Conservation (phyloP, 2,113 vertebrate species). For the Ancistrus triradiatus region DNA sequence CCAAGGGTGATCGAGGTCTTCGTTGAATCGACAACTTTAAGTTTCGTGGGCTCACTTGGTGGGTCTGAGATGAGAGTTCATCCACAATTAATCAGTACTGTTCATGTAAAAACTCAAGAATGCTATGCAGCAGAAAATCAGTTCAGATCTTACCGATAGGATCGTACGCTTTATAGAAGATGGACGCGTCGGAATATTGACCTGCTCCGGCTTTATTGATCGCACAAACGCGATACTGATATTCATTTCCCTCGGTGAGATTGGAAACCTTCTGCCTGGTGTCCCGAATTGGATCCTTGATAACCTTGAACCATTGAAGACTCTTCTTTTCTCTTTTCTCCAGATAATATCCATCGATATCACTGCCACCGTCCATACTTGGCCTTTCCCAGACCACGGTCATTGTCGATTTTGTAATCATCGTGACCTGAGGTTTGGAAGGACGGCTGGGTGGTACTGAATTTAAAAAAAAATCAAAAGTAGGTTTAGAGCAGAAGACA, state of each 20-base stretch:
- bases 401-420: constrained; percentile 93
- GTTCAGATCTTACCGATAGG: constrained; percentile 79
- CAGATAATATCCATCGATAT: constrained; percentile 91
- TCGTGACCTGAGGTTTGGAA: constrained; percentile 82
- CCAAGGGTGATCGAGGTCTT: constrained; percentile 92
- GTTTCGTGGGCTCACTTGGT: constrained; percentile 88
- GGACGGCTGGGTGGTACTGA: constrained; percentile 90
- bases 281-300: constrained; percentile 91
- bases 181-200: constrained; percentile 87
- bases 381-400: constrained; percentile 92
- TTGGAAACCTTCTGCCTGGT: constrained; percentile 90
- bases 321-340: constrained; percentile 97
- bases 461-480: constrained; percentile 1
- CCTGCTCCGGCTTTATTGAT: constrained; percentile 92
- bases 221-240: constrained; percentile 90
- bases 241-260: constrained; percentile 84
- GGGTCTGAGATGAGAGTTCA: constrained; percentile 77
- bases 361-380: constrained; percentile 85
- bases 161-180: constrained; percentile 89
- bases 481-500: neutral
- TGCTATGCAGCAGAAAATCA: neutral
- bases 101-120: neutral
- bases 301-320: constrained; percentile 94
- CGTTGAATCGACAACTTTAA: constrained; percentile 89
- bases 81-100: constrained; percentile 34